Evolutionary conservation across 2,888 invertebrate genomes (phyloP).

Genomic region (Lomographa bimaculata): DNA sequence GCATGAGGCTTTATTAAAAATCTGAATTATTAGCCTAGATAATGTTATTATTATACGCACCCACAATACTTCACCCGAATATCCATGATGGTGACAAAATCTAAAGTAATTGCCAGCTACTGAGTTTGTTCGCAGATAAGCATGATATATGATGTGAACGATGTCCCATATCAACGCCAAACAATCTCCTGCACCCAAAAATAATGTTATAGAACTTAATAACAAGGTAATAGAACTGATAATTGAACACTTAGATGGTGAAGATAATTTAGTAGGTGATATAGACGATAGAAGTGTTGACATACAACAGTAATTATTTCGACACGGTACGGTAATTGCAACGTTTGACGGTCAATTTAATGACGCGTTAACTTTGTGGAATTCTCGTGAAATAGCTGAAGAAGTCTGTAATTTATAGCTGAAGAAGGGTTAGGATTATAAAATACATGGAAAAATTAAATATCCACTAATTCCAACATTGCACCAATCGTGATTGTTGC

Average conservation of each 20-base stretch:
- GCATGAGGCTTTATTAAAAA: too few relatives aligned
- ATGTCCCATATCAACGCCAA: conserved; percentile 34
- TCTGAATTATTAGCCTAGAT: too few relatives aligned
- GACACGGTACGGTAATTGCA: conserved; percentile 48
- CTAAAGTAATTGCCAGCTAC: conserved; percentile 60
- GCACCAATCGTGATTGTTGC: too few relatives aligned
- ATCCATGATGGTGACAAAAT: conserved; percentile 48
- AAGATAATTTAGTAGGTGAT: conserved; percentile 19
- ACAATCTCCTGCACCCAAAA: conserved; percentile 28
- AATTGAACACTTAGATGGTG: conserved; percentile 4
- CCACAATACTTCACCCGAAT: conserved; percentile 40
- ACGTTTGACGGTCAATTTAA: conserved; percentile 43
- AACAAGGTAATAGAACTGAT: conserved; percentile 7
- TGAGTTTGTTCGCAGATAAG: conserved; percentile 52
- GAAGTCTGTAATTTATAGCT: conserved; percentile 2
- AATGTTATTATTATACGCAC: too few relatives aligned
- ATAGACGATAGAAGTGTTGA: conserved; percentile 44
- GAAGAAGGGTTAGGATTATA: too few relatives aligned
- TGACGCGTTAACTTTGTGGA: conserved; percentile 21
- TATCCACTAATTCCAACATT: too few relatives aligned
- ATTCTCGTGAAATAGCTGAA: conserved; percentile 1
- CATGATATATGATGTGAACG: conserved; percentile 55
- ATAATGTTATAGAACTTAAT: conserved; percentile 7
- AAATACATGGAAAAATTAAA: too few relatives aligned
- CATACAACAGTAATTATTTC: conserved; percentile 49